Base-by-base conservation (phyloP, 2,797 vertebrate genomes). In the Fringilla coelebs region DNA sequence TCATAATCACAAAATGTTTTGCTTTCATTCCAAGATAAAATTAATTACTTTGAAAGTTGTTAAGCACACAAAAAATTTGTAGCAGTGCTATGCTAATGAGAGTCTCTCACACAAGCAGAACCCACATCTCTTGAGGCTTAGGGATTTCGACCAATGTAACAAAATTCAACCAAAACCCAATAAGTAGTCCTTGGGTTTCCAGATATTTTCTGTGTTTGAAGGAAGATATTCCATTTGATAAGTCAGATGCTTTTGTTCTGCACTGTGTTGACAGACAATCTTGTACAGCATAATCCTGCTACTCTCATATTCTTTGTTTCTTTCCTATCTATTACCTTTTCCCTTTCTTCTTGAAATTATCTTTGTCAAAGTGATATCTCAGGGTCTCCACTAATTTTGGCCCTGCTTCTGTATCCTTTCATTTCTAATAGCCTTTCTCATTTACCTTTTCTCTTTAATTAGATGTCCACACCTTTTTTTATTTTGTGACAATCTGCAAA, bases 391-490 rank as follows among this genome's bases (percentile, higher is more conserved):
- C 36, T 77, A 49, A 77, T 71, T 93, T 24, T 83, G 13, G 31
- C 19, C 57, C 36, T 89, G 6, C 11, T 80, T 93, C 46, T 84
- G 25, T 63, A 10, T 28, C 17, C 10, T 55, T 77, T 71, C 8
- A 49, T 73, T 76, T 90, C 63, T 89, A 60, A 65, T 7, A 62
- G 17, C 5, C 13, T 76, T 83, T 80, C 32, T 40, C 17, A 83
- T 75, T 66, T 90, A 36, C 26, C 10, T 79, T 71, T 76, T 61
- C 13, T 70, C 20, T 41, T 70, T 63, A 45, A 41, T 57, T 70
- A 29, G 26, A 28, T 4, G 2, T 22, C 5, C 3, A 3, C 1
- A 3, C 2, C 7, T 22, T 13, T 31, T 32, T 55, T 52, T 18
- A 19, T 32, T 12, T 67, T 73, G 10, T 41, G 12, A 5, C 11